Conservation (phyloP, 2,888 invertebrate species). For the Aporophyla lueneburgensis region DNA sequence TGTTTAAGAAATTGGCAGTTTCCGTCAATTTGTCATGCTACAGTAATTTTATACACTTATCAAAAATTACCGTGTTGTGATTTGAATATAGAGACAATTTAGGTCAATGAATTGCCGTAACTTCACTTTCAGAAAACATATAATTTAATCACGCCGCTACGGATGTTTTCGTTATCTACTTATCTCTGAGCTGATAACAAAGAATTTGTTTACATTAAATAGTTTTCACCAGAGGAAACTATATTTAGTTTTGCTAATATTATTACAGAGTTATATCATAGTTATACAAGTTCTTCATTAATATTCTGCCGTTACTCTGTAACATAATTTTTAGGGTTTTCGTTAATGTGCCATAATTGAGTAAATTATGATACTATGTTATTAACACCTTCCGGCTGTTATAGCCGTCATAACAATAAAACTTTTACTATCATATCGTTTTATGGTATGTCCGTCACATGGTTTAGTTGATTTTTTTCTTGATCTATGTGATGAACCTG, state of each 20-base stretch:
- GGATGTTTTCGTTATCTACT: not conserved
- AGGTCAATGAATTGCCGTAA: not conserved
- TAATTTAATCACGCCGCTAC: not conserved
- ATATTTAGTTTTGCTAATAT: not conserved
- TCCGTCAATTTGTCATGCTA: too few species aligned
- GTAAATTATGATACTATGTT: not conserved
- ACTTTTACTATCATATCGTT: constrained; percentile 3
- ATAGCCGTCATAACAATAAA: constrained; percentile 2
- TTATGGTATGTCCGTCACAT: not conserved
- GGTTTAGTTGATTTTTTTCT: constrained; percentile 1
- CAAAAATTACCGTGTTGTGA: not conserved
- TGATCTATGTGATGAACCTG: too few species aligned
- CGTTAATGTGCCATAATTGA: not conserved
- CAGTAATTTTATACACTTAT: not conserved
- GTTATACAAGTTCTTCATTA: not conserved
- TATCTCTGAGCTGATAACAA: constrained; percentile 22
- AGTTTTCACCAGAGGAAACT: not conserved
- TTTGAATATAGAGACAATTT: not conserved
- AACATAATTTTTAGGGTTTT: not conserved
- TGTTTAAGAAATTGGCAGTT: not conserved
- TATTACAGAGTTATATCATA: not conserved
- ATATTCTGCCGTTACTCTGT: not conserved
- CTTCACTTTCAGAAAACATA: not conserved
- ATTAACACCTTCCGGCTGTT: constrained; percentile 2
- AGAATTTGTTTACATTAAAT: constrained; percentile 11